Conservation (phyloP, 2,888 invertebrate species). For the Tortrix viridana region DNA sequence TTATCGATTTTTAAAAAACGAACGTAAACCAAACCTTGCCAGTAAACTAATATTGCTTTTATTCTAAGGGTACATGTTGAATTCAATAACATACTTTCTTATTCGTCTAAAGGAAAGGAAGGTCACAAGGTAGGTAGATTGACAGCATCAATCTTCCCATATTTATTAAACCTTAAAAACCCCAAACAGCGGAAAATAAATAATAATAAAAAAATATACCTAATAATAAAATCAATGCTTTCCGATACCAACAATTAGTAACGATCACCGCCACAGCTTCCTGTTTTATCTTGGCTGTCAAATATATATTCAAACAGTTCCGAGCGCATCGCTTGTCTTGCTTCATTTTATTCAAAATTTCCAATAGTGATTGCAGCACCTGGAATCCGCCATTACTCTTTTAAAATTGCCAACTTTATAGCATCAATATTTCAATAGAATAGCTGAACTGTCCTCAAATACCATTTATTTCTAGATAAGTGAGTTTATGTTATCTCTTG, state of each 20-base stretch:
- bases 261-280: slow-evolving; percentile 27
- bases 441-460: slow-evolving; percentile 59
- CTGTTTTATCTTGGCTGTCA: slow-evolving; percentile 30
- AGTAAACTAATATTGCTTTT: not conserved
- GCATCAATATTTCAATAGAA: slow-evolving; percentile 68
- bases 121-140: no score
- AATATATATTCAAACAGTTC: slow-evolving; percentile 31
- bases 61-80: no score
- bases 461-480: slow-evolving; percentile 54
- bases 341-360: slow-evolving; percentile 60
- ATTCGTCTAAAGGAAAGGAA: no score
- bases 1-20: no score
- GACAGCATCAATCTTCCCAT: no score
- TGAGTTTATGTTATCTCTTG: no score
- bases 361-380: slow-evolving; percentile 71
- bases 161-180: no score
- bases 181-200: not conserved
- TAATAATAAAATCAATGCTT: not conserved
- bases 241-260: slow-evolving; percentile 21
- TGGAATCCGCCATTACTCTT: slow-evolving; percentile 70
- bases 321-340: slow-evolving; percentile 53
- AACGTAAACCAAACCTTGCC: no score
- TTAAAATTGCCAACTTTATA: slow-evolving; percentile 72
- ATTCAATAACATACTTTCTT: no score
- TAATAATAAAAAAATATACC: not conserved